phyloP scores from a whole-genome alignment of 2,113 vertebrate genomes.

The Tretioscincus oriximinensis region DNA sequence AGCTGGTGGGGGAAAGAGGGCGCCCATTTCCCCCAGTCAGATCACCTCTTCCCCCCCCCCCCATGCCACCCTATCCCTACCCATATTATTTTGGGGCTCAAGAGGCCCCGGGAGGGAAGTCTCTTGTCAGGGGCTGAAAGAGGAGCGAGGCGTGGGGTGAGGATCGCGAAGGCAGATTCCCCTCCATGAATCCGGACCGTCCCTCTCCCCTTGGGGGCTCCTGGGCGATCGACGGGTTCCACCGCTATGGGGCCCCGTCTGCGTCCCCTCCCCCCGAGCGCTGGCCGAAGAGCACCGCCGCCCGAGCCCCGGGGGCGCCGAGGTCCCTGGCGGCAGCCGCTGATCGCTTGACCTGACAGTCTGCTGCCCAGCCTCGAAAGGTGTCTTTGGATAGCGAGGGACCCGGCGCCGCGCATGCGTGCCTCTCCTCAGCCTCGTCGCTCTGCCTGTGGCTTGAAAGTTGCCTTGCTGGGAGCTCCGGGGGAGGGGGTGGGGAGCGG shows the following conservation, averaged over 20 bases:
- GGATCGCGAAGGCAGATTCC: too few species aligned
- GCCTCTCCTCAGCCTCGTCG: constrained; percentile 69
- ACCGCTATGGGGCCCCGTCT: not conserved
- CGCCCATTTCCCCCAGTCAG: too few species aligned
- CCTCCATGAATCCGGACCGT: not conserved
- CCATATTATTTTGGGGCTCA: too few species aligned
- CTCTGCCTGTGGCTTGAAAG: constrained; percentile 70
- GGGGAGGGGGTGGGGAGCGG: constrained; percentile 12
- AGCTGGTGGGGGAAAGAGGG: too few species aligned
- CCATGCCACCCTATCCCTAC: too few species aligned
- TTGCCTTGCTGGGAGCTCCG: constrained; percentile 74
- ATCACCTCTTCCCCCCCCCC: too few species aligned
- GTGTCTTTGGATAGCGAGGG: constrained; percentile 69
- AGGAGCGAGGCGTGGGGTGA: too few species aligned
- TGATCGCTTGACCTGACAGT: constrained; percentile 56
- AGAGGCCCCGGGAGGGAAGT: too few species aligned
- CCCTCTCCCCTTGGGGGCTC: not conserved
- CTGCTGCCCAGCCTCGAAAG: constrained; percentile 60
- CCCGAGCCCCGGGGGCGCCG: not conserved
- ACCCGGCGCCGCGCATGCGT: constrained; percentile 74
- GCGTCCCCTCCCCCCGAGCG: constrained; percentile 3
- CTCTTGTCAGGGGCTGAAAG: not conserved
- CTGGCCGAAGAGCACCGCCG: not conserved
- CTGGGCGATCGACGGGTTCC: not conserved
- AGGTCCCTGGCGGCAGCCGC: not conserved